Conservation (phyloP, 2,888 invertebrate species). For the Andrena minutula region DNA sequence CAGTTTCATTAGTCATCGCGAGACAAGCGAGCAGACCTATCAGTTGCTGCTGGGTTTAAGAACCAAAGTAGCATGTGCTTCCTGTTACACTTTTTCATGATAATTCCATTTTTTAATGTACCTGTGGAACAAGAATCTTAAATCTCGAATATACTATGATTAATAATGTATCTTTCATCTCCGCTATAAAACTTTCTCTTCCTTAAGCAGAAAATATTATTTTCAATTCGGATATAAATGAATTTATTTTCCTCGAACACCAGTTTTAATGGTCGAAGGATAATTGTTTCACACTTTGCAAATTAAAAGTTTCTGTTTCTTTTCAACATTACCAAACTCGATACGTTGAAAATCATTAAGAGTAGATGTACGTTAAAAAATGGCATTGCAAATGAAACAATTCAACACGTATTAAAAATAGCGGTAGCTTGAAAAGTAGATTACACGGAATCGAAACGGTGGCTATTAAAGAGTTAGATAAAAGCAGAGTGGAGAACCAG, state of each 20-base stretch:
- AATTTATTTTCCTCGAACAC: neutral
- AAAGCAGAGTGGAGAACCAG: neutral
- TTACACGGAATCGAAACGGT: constrained; percentile 8
- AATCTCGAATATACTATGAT: neutral
- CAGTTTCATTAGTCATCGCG: neutral
- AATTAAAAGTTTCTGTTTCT: neutral
- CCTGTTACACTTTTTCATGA: constrained; percentile 35
- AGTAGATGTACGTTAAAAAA: neutral
- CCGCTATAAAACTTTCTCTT: neutral
- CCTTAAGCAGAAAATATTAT: neutral
- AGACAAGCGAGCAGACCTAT: constrained; percentile 26
- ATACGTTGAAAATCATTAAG: neutral
- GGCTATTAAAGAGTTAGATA: constrained; percentile 14
- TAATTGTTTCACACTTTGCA: neutral
- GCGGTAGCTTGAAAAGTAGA: constrained; percentile 47
- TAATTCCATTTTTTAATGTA: constrained; percentile 12
- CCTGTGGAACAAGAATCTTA: neutral
- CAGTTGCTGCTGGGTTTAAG: constrained; percentile 35
- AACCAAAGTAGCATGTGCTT: constrained; percentile 58
- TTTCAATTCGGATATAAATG: neutral
- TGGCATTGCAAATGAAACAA: constrained; percentile 17
- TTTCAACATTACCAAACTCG: neutral
- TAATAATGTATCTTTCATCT: neutral
- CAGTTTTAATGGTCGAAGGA: neutral
- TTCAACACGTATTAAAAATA: constrained; percentile 21